Evolutionary conservation across 1,140 invertebrate genomes (phyloP).

Genomic region (Hyposmocoma kahamanoa): DNA sequence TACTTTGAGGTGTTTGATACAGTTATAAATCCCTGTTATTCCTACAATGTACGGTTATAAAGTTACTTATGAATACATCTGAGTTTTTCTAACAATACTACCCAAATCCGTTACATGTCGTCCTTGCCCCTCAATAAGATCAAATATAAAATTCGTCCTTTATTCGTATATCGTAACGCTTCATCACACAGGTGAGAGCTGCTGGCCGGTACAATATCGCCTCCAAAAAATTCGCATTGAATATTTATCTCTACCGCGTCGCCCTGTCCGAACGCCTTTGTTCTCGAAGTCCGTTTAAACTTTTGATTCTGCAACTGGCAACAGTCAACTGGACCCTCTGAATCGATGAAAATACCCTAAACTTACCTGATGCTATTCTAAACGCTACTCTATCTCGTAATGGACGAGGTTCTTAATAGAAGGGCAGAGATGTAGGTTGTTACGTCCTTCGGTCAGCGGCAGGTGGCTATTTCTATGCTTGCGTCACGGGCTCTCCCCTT

Average conservation of each 20-base stretch:
- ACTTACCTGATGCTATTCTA: conserved; percentile 2
- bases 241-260: conserved; percentile 64
- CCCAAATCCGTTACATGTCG: conserved; percentile 17
- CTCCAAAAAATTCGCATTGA: conserved; percentile 70
- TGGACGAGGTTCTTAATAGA: conserved; percentile 8
- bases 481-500: conserved; percentile 71
- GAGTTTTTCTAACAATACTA: background rate
- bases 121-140: conserved; percentile 11
- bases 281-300: conserved; percentile 71
- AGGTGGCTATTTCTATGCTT: conserved; percentile 65
- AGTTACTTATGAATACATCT: background rate
- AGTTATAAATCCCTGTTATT: no score
- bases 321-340: conserved; percentile 66
- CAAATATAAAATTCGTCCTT: conserved; percentile 22
- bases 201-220: conserved; percentile 57
- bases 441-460: conserved; percentile 31
- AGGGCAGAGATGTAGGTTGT: conserved; percentile 5
- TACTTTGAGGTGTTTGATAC: no score
- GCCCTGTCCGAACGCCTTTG: conserved; percentile 61
- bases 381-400: conserved; percentile 22
- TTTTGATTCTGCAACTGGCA: conserved; percentile 71
- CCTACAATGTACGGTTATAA: no score
- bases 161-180: conserved; percentile 30
- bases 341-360: conserved; percentile 39
- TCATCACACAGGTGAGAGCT: conserved; percentile 59